Base-by-base conservation (phyloP, 2,113 vertebrate species). In the Cettia cetti region DNA sequence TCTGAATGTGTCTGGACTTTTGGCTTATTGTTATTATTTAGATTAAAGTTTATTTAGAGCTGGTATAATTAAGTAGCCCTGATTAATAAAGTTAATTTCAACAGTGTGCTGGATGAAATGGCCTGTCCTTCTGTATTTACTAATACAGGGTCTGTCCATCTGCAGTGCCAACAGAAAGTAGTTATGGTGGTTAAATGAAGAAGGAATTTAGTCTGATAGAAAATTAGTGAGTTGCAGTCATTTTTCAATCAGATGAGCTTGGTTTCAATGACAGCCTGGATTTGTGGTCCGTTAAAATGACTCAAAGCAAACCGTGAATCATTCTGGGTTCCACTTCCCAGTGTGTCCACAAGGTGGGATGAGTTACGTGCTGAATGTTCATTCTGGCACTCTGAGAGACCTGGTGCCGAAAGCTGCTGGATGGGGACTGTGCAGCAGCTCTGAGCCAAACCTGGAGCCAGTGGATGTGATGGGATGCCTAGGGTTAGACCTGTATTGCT, bases 91-190 rank as follows among this genome's bases (percentile, higher is more conserved):
- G 11, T 39, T 52, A 9, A 39, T 59, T 76, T 86, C 15, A 39
- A 13, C 11, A 69, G 78, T 15, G 13, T 86, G 28, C 35, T 84
- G 74, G 53, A 22, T 68, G 42, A 78, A 57, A 50, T 42, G 18
- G 8, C 14, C 10, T 33, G 1, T 66, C 26, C 7, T 57, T 49
- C 28, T 44, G 0, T 71, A 11, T 40, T 17, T 9, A 0, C 8
- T 52, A 0, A 6, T 56, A 37, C 0, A 0, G 16, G 24, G 31
- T 53, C 56, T 92, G 24, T 28, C 40, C 24, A 26, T 11, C 11
- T 8, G 2, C 24, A 37, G 16, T 86, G 52, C 42, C 33, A 63
- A 1, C 7, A 30, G 11, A 28, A 27, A 26, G 37, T 8, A 60
- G 9, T 10, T 26, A 27, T 47, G n/a, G 35, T 60, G 61, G 13